Conservation (phyloP, 2,797 vertebrate genomes). For the Eleutherodactylus coqui region DNA sequence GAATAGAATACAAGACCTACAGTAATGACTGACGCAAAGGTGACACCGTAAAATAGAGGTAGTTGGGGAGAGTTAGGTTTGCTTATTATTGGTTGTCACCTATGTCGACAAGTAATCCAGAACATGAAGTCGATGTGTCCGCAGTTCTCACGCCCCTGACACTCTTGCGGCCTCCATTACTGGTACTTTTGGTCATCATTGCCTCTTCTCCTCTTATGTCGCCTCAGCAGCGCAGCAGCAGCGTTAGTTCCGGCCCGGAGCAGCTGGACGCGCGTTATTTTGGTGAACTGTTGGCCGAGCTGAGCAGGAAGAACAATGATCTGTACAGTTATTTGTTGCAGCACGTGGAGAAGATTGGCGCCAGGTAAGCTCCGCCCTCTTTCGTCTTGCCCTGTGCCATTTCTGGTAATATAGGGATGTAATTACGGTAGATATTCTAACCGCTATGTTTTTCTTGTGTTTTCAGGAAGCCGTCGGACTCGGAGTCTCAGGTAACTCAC, state of each 20-base stretch:
- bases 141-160: too few species aligned
- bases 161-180: background rate
- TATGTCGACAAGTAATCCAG: too few species aligned
- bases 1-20: too few species aligned
- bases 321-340: conserved; percentile 87
- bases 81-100: too few species aligned
- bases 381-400: too few species aligned
- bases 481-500: conserved; percentile 47
- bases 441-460: background rate
- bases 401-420: background rate
- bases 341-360: conserved; percentile 88
- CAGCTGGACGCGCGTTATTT: conserved; percentile 93
- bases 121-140: too few species aligned
- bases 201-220: background rate
- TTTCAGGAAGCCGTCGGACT: conserved; percentile 53
- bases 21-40: too few species aligned
- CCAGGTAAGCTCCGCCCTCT: conserved; percentile 75
- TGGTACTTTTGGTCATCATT: background rate
- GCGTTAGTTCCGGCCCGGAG: conserved; percentile 67
- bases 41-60: too few species aligned
- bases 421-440: background rate
- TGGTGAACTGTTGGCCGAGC: conserved; percentile 91
- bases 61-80: too few species aligned
- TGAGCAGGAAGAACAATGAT: conserved; percentile 90
- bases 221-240: conserved; percentile 66